phyloP scores from a whole-genome alignment of 2,888 invertebrate species.

The Ichneumon xanthorius region DNA sequence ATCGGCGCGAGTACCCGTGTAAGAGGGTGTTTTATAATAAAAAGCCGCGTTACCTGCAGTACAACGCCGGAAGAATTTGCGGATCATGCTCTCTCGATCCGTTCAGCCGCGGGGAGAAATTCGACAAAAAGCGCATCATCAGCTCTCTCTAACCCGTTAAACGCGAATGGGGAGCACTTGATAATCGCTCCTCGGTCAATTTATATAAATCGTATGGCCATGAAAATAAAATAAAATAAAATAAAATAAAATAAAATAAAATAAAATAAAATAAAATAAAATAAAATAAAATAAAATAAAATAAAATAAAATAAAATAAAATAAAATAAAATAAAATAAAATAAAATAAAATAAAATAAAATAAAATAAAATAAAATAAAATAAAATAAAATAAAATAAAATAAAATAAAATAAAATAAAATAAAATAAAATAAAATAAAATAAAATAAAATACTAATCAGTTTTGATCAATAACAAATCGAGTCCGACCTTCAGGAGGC shows the following conservation, averaged over 20 bases:
- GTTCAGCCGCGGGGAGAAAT: constrained; percentile 21
- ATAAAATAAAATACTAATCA: neutral
- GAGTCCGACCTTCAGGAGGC: constrained; percentile 36
- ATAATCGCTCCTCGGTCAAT: constrained; percentile 60
- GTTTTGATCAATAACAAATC: neutral
- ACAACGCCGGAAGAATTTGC: constrained; percentile 55
- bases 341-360: no score
- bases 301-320: neutral
- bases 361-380: no score
- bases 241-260: no score
- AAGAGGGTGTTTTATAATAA: constrained; percentile 43
- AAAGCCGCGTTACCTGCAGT: constrained; percentile 36
- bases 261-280: no score
- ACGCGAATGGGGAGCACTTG: constrained; percentile 29
- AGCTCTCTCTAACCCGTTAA: constrained; percentile 56
- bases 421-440: no score
- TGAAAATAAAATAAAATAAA: neutral
- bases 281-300: neutral
- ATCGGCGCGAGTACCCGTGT: constrained; percentile 5
- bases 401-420: no score
- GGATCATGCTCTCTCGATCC: constrained; percentile 57
- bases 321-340: neutral
- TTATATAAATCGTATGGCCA: constrained; percentile 37
- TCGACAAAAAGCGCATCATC: constrained; percentile 40
- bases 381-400: no score